Conservation (phyloP, 2,113 vertebrate species). For the Cephalopterus ornatus region DNA sequence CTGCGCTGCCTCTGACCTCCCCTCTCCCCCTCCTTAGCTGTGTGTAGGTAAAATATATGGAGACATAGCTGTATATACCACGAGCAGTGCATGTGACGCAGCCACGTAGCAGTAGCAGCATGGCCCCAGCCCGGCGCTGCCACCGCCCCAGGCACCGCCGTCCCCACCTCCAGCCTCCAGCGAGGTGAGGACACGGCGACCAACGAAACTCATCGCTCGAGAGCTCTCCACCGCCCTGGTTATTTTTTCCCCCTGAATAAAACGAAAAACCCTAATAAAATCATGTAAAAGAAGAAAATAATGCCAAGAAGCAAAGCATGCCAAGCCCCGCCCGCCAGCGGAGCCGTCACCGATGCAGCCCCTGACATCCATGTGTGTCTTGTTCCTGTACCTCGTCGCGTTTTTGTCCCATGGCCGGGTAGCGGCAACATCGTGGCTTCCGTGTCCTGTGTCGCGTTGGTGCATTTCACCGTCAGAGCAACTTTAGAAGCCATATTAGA, state of each 20-base stretch:
- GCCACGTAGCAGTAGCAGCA: slow-evolving; percentile 86
- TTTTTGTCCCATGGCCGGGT: neutral
- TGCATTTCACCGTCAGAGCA: slow-evolving; percentile 51
- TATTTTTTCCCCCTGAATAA: neutral
- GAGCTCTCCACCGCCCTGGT: neutral
- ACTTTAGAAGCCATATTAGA: slow-evolving; percentile 80
- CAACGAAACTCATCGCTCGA: neutral
- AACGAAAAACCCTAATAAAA: neutral
- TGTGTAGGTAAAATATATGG: slow-evolving; percentile 75
- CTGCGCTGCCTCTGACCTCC: slow-evolving; percentile 39
- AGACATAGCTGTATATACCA: slow-evolving; percentile 74
- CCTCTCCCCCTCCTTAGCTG: slow-evolving; percentile 46
- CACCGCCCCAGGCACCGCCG: neutral
- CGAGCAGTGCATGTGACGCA: slow-evolving; percentile 85
- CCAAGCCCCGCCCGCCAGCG: neutral
- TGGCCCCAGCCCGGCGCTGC: slow-evolving; percentile 56
- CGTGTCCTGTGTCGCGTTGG: slow-evolving; percentile 45
- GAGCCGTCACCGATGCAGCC: neutral
- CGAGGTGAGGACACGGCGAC: neutral
- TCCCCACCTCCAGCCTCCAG: neutral
- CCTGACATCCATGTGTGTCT: slow-evolving; percentile 21
- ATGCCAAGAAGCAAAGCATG: slow-evolving; percentile 50
- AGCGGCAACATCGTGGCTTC: slow-evolving; percentile 43
- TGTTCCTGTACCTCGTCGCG: neutral
- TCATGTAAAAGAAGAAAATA: neutral